These are phyloP conservation scores for Percopsis omiscomaycus DNA, from an alignment of 2,797 vertebrate species.

Conservation along the genomic window DNA sequence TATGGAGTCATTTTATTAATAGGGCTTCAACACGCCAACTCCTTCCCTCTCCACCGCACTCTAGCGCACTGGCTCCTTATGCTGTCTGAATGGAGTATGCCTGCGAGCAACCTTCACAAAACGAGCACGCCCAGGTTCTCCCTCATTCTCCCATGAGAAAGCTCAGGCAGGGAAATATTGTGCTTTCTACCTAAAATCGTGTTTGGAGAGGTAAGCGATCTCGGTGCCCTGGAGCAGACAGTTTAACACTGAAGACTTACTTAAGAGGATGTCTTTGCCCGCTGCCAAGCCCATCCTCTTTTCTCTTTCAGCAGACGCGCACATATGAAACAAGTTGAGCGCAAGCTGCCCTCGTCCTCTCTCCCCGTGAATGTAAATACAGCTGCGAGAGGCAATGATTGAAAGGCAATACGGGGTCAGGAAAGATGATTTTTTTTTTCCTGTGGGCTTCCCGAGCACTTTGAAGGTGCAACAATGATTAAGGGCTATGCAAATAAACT, in stretches of 20 bases:
- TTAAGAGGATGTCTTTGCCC: constrained; percentile 75
- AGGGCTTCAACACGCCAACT: constrained; percentile 53
- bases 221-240: constrained; percentile 75
- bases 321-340: constrained; percentile 28
- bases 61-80: constrained; percentile 72
- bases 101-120: constrained; percentile 75
- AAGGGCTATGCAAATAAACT: too few species aligned
- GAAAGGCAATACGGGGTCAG: constrained; percentile 59
- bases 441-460: constrained; percentile 12
- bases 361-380: constrained; percentile 59
- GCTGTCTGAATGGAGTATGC: constrained; percentile 77
- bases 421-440: constrained; percentile 41
- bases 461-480: neutral
- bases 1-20: constrained; percentile 79
- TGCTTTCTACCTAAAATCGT: constrained; percentile 76
- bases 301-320: constrained; percentile 47
- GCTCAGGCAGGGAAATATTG: constrained; percentile 73
- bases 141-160: constrained; percentile 68
- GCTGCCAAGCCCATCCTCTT: constrained; percentile 59
- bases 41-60: constrained; percentile 71
- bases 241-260: constrained; percentile 78
- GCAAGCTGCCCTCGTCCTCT: constrained; percentile 34
- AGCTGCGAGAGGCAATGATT: constrained; percentile 48
- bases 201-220: constrained; percentile 79
- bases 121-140: constrained; percentile 66